Evolutionary conservation across 2,113 vertebrate species (phyloP).

Genomic region (Phasianus colchicus): DNA sequence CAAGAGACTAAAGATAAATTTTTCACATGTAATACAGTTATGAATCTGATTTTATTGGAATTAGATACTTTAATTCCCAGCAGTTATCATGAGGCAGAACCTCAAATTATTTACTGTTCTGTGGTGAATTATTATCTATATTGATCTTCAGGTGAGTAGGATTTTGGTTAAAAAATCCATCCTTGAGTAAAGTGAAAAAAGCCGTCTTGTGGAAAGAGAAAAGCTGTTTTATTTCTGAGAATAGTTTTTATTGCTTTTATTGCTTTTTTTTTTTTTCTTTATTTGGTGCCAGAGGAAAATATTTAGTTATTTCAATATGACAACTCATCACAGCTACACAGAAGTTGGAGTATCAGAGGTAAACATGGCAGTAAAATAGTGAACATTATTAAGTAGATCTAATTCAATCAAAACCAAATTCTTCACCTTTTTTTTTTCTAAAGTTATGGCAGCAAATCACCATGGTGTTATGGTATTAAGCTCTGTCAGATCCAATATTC

Average conservation of each 20-base stretch:
- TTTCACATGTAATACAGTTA: background rate
- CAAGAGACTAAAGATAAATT: background rate
- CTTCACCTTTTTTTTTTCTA: background rate
- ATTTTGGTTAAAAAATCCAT: background rate
- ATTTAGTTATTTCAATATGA: background rate
- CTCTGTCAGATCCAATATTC: background rate
- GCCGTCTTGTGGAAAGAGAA: background rate
- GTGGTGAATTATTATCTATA: background rate
- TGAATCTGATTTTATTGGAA: background rate
- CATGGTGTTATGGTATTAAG: background rate
- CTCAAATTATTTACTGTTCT: background rate
- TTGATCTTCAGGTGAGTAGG: background rate
- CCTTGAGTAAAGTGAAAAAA: background rate
- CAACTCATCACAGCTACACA: background rate
- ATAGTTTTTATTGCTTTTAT: background rate
- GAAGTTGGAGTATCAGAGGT: background rate
- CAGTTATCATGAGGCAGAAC: background rate
- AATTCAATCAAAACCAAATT: background rate
- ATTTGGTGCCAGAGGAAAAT: background rate
- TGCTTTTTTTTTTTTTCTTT: background rate
- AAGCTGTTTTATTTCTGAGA: background rate
- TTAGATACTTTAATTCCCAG: background rate
- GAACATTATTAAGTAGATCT: background rate
- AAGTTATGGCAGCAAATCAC: background rate
- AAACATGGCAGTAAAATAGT: background rate